Conservation (phyloP, 1,140 invertebrate species). For the Drosophila persimilis region DNA sequence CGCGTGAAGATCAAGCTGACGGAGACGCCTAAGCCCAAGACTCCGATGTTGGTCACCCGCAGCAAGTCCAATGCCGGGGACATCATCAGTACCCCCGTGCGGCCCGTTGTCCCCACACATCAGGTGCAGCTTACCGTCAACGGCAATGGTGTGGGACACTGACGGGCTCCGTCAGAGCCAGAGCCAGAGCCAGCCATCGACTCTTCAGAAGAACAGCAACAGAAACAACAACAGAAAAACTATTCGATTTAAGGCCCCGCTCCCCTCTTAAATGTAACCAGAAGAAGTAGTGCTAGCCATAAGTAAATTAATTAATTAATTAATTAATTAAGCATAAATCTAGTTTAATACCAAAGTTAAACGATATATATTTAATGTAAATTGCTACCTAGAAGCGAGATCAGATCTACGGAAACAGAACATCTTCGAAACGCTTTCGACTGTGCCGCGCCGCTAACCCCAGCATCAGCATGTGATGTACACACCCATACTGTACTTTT, state of each 20-base stretch:
- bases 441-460: too few relatives aligned
- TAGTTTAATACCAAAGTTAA: conserved; percentile 81
- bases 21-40: conserved; percentile 87
- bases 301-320: conserved; percentile 78
- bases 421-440: conserved; percentile 11
- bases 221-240: conserved; percentile 46
- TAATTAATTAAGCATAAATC: conserved; percentile 69
- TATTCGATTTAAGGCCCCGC: conserved; percentile 71
- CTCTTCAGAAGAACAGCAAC: conserved; percentile 14
- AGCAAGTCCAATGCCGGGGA: conserved; percentile 86
- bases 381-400: conserved; percentile 21
- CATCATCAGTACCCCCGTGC: conserved; percentile 85
- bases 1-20: conserved; percentile 87
- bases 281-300: conserved; percentile 55
- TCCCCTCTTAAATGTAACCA: conserved; percentile 62
- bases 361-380: conserved; percentile 57
- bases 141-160: conserved; percentile 39
- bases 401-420: too few relatives aligned
- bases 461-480: conserved; percentile 54
- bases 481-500: conserved; percentile 56
- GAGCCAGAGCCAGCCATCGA: conserved; percentile 14
- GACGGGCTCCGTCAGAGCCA: neutral
- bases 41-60: conserved; percentile 86
- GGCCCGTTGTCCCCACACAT: conserved; percentile 22
- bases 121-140: conserved; percentile 24